Evolutionary conservation across 2,113 vertebrate genomes (phyloP).

Genomic region (Ailurus styani): DNA sequence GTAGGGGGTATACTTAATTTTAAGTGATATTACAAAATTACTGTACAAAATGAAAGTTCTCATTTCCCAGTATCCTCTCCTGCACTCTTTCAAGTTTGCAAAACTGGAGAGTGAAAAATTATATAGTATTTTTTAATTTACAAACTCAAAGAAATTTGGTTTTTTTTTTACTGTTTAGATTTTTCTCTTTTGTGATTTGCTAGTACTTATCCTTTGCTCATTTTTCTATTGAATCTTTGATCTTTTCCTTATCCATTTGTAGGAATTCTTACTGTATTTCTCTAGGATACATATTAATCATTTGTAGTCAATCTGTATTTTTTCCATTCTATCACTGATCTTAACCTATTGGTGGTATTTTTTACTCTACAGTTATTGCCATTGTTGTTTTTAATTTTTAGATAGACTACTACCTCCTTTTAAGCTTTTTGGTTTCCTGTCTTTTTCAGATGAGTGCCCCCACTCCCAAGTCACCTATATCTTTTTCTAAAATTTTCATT

Average conservation of each 20-base stretch:
- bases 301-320: conserved; percentile 9
- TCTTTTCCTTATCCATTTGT: conserved; percentile 7
- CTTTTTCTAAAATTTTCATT: neutral
- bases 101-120: conserved; percentile 8
- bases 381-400: neutral
- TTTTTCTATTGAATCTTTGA: neutral
- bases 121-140: neutral
- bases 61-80: neutral
- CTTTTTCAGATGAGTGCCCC: neutral
- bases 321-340: conserved; percentile 21
- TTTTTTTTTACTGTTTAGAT: neutral
- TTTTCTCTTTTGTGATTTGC: conserved; percentile 39
- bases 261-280: neutral
- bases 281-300: conserved; percentile 6
- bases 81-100: neutral
- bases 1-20: neutral
- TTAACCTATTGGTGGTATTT: conserved; percentile 11
- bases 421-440: neutral
- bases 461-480: neutral
- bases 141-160: neutral
- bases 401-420: neutral
- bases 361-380: neutral
- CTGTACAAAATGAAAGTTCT: neutral
- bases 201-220: neutral
- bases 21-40: conserved; percentile 10